Evolutionary conservation across 2,113 vertebrate genomes (phyloP), one percentile per base, ranked within the genome.

Genomic region (Oceanodroma tethys): DNA sequence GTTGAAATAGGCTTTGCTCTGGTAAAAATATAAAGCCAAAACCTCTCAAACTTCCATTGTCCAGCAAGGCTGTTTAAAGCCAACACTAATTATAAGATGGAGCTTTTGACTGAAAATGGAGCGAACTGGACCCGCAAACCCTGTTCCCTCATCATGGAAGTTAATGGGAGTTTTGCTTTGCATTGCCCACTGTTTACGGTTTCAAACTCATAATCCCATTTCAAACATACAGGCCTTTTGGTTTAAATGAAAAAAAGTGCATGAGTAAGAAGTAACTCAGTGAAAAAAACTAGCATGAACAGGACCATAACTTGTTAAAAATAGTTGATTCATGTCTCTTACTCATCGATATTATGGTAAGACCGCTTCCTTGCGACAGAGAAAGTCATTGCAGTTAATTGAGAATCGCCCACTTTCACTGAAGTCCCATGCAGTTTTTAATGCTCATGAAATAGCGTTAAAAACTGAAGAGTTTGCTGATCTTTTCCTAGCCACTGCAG

Each of bases 361-460:
- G 26, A 74, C 19, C 3, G 0, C 13, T 87, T 80, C 40, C 59
- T 48, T 71, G 42, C 63, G 48, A 11, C 67, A 74, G 50, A 71
- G 60, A 70, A 88, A 71, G 43, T 59, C 47, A 22, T 21, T 58
- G 30, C 72, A 71, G 38, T 84, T 71, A 78, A 55, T 22, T n/a
- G 42, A 56, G 60, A 63, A 74, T 87, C 4, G 1, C 43, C 19
- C 40, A 27, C 58, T 70, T 81, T 30, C 55, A 36, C 38, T 53
- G 59, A 59, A 76, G 8, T 74, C 38, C 65, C 52, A 26, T 53
- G 52, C 21, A 29, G 17, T 52, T 90, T 82, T 81, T 78, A 86
- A 65, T 0, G 0, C n/a, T 74, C 26, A 8, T 22, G 6, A 45
- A 78, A 26, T 63, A 89, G n/a, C n/a, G n/a, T n/a, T n/a, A n/a